Base-by-base conservation (phyloP, 2,113 vertebrate genomes). In the Morone chrysops region DNA sequence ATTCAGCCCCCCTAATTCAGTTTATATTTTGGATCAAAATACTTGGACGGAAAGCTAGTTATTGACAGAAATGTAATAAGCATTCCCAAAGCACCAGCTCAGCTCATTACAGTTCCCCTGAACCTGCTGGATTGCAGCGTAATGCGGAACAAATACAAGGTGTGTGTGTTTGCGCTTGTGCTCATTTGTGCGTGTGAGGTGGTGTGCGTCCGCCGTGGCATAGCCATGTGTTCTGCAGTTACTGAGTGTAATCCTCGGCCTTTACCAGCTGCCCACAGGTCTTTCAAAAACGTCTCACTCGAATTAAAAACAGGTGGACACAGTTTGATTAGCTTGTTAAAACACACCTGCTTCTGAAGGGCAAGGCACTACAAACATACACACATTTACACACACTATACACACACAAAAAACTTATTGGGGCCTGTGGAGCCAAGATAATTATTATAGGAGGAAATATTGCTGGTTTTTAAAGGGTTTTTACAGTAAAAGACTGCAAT, bases 281-380 rank as follows among this genome's bases (percentile, higher is more conserved):
- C 82, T 93, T 87, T 83, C 62, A 75, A 77, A 87, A 88, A 71
- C 25, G 73, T 85, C 92, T 90, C 82, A 48, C 78, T 75, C 78
- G 54, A 87, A 91, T 91, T 87, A 91, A 92, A 91, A 94, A 90
- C 87, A 94, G 90, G 82, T 93, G 87, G 84, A 87, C 82, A 77
- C 81, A 76, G 75, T 92, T 92, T 92, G 86, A 93, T 94, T 87
- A 91, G 89, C 89, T 90, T 90, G 87, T 92, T 92, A 88, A 91
- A 91, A 86, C 80, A 89, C 90, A 94, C 88, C 91, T 93, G 88
- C 85, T 86, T 74, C 87, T 73, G 77, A 90, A 81, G 82, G 61
- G 38, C 0, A 2, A 80, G 20, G 50, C 12, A 54, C 75, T 17
- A 59, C 38, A 18, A 16, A 47, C 50, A 51, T 25, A 51, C 36